Base-by-base conservation (phyloP, 2,113 vertebrate genomes). In the Urocynchramus pylzowi region DNA sequence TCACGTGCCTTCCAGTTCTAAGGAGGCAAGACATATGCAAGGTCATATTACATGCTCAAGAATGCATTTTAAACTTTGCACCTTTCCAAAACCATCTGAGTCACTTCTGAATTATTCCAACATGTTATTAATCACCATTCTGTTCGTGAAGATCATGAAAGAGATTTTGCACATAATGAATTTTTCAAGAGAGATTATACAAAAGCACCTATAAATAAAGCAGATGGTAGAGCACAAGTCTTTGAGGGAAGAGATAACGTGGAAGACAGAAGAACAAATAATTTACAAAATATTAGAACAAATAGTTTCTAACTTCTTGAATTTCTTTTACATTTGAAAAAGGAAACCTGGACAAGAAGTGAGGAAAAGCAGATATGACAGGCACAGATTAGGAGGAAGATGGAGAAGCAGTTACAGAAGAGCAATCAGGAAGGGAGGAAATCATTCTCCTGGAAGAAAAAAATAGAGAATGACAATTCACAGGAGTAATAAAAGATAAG, bases 191-290 rank as follows among this genome's bases (percentile, higher is more conserved):
- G 33, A 80, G 10, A n/a, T 63, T 53, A 47, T 30, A 68, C 10
- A 60, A 68, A 73, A 91, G 15, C 13, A 33, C 11, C 30, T 65
- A 73, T 28, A 57, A 92, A 70, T 37, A 57, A 84, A 86, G 76
- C 4, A 88, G 57, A 49, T 0, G 4, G 21, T 10, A 68, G 23
- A 53, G 11, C 0, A 0, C 6, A 47, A 53, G 8, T 64, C 9
- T 23, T n/a, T 71, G 27, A 81, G 35, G 27, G 67, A 80, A 61
- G 31, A 53, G 20, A 31, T 41, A 89, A 61, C 0, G 1, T 7
- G 13, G 19, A 61, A 75, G 8, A 63, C 4, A 64, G 42, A 27
- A 88, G 30, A 88, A 65, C 3, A 84, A 84, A 73, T 8, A 0
- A 63, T 33, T 50, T 52, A 35, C 10, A 64, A 71, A 85, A 74